phyloP scores from a whole-genome alignment of 1,140 invertebrate genomes.

The Polypedilum vanderplanki region DNA sequence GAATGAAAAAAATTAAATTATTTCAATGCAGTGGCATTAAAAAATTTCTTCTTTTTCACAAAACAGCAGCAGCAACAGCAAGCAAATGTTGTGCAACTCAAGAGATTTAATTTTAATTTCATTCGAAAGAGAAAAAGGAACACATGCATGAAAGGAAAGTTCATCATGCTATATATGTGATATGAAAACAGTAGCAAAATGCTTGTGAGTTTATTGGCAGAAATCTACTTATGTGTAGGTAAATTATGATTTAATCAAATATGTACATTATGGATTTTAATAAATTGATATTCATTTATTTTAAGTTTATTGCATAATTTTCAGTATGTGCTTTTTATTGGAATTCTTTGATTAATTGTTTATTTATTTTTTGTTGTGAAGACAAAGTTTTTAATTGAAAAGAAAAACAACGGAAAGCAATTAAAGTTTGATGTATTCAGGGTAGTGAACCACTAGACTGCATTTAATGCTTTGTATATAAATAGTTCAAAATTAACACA shows the following conservation, averaged over 20 bases:
- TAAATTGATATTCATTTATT: background rate
- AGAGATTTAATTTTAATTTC: constrained; percentile 15
- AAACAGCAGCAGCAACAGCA: background rate
- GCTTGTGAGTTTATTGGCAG: background rate
- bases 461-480: background rate
- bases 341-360: background rate
- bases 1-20: background rate
- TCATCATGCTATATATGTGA: background rate
- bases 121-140: background rate
- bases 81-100: background rate
- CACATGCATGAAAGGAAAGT: background rate
- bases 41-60: background rate
- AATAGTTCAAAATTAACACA: background rate
- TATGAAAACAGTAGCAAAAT: background rate
- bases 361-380: background rate
- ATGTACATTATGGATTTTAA: constrained; percentile 6
- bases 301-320: background rate
- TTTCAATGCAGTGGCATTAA: background rate
- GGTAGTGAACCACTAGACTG: background rate
- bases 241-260: background rate
- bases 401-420: background rate
- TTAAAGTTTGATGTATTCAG: background rate
- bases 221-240: background rate
- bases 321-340: background rate
- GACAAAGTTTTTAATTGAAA: background rate